These are phyloP conservation scores for Julus scandinavius DNA, from an alignment of 2,888 invertebrate genomes.

Conservation along the genomic window DNA sequence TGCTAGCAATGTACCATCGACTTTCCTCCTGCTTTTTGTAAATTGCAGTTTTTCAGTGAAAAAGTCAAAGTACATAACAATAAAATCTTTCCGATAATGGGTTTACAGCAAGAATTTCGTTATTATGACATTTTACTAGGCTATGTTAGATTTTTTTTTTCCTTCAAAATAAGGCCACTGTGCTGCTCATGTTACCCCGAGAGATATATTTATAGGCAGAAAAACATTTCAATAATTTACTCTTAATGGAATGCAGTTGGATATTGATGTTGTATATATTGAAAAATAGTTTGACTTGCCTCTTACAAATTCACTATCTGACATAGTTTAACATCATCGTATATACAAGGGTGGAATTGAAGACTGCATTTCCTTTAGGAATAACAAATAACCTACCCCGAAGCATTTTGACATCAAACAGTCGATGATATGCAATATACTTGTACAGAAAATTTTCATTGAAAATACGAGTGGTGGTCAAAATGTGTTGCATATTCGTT, in stretches of 20 bases:
- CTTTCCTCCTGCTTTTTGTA: neutral
- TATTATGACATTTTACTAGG: neutral
- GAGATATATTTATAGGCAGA: conserved; percentile 2
- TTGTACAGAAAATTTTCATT: too few species aligned
- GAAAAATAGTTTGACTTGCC: conserved; percentile 25
- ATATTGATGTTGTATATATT: neutral
- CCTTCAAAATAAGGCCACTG: neutral
- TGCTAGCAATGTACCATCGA: neutral
- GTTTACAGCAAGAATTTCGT: neutral
- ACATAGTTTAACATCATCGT: neutral
- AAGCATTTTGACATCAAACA: too few species aligned
- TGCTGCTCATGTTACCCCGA: neutral
- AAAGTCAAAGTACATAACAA: conserved; percentile 30
- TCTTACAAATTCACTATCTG: neutral
- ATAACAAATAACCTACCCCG: too few species aligned
- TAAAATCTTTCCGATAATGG: conserved; percentile 39
- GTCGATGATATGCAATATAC: too few species aligned
- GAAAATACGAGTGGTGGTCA: too few species aligned
- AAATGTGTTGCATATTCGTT: too few species aligned
- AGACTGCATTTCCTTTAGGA: too few species aligned
- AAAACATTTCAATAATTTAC: conserved; percentile 38
- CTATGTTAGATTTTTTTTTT: neutral
- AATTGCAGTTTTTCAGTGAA: conserved; percentile 33
- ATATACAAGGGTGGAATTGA: neutral
- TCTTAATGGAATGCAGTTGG: conserved; percentile 39